Percentiles rank a stretch among this genome's conserved stretches.
phyloP scores from a whole-genome alignment of 2,888 invertebrate species.

The Alsophila aescularia region DNA sequence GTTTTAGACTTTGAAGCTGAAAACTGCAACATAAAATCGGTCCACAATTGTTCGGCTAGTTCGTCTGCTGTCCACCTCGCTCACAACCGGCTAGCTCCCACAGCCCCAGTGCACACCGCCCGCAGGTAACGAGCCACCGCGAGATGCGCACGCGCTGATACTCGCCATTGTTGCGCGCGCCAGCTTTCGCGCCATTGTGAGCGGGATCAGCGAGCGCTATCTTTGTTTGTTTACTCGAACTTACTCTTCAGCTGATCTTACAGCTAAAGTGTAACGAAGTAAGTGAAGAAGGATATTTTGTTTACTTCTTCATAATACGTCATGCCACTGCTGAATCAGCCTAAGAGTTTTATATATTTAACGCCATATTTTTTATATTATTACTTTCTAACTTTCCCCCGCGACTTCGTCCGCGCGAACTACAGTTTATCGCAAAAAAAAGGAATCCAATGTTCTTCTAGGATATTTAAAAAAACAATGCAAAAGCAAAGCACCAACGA shows the following conservation, averaged over 20 bases:
- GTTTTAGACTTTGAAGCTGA: too few species aligned
- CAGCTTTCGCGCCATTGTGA: constrained; percentile 84
- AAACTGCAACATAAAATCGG: not conserved
- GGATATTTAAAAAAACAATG: too few species aligned
- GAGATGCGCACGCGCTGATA: constrained; percentile 77
- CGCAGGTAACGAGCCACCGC: constrained; percentile 80
- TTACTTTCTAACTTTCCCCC: too few species aligned
- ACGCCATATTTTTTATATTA: not conserved
- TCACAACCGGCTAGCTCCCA: constrained; percentile 17
- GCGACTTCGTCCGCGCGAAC: too few species aligned
- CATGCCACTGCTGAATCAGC: too few species aligned
- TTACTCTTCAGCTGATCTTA: constrained; percentile 51
- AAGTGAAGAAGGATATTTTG: not conserved
- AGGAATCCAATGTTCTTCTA: too few species aligned
- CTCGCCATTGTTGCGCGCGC: constrained; percentile 78
- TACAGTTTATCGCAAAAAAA: too few species aligned
- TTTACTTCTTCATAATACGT: not conserved
- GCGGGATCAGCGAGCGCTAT: constrained; percentile 71
- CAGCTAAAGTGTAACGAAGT: constrained; percentile 27
- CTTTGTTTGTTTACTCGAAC: constrained; percentile 79
- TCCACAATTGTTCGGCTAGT: not conserved
- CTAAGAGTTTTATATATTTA: too few species aligned
- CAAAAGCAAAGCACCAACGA: too few species aligned
- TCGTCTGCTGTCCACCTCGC: constrained; percentile 26
- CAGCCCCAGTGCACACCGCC: constrained; percentile 64